A percentile compares a stretch with the other conserved stretches of the same genome.
Evolutionary conservation across 2,797 vertebrate species (phyloP).

Genomic region (Hydrocynus forskahlii): DNA sequence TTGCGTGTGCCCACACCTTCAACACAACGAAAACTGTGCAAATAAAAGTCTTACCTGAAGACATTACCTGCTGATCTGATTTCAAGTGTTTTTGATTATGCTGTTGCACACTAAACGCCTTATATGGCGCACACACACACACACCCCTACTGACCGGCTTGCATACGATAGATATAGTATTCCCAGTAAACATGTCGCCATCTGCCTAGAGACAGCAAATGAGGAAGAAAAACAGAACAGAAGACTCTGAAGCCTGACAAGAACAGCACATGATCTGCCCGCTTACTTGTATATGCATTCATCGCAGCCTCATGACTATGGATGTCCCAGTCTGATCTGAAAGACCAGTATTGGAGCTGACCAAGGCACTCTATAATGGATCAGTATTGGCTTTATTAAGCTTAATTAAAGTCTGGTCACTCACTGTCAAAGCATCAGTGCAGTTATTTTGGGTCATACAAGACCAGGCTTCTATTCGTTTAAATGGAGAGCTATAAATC

Average conservation of each 20-base stretch:
- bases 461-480: no score
- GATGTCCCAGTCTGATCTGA: not conserved
- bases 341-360: not conserved
- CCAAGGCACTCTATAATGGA: not conserved
- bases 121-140: constrained; percentile 46
- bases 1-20: constrained; percentile 6
- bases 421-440: no score
- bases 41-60: constrained; percentile 26
- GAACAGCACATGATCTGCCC: not conserved
- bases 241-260: not conserved
- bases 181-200: constrained; percentile 37
- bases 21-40: constrained; percentile 22
- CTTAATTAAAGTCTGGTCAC: not conserved
- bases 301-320: not conserved
- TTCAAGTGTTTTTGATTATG: not conserved
- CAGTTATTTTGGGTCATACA: no score
- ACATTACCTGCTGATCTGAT: constrained; percentile 6
- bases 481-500: no score
- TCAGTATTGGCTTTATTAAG: not conserved
- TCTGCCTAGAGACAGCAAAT: constrained; percentile 4
- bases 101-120: not conserved
- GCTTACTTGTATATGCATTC: not conserved
- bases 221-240: not conserved
- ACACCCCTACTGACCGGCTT: constrained; percentile 24
- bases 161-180: not conserved